phyloP scores from a whole-genome alignment of 2,113 vertebrate genomes.

The Butastur rufipennis region DNA sequence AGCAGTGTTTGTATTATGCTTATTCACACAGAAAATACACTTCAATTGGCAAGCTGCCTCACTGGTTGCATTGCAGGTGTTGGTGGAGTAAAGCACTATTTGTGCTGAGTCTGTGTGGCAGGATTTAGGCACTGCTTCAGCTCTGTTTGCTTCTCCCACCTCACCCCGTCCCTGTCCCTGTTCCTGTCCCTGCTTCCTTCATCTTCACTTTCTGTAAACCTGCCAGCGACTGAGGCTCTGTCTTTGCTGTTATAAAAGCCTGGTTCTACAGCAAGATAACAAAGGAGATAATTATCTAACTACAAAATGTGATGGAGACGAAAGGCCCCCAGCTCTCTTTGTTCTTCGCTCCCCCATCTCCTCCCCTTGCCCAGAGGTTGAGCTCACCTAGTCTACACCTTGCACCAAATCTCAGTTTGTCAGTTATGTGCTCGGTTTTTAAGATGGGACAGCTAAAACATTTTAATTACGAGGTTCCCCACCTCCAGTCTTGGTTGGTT shows the following conservation, averaged over 20 bases:
- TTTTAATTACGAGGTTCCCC: not conserved
- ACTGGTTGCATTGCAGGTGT: not conserved
- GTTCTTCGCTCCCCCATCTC: not conserved
- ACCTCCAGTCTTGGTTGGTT: not conserved
- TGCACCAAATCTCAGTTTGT: not conserved
- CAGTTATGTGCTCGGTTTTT: not conserved
- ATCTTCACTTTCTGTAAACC: not conserved
- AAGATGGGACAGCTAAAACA: not conserved
- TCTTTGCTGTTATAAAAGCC: not conserved
- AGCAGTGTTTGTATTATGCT: not conserved
- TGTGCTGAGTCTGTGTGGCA: not conserved
- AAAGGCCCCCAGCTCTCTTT: not conserved
- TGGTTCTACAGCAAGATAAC: not conserved
- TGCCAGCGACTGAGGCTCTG: not conserved
- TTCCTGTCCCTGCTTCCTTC: not conserved
- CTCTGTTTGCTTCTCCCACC: not conserved
- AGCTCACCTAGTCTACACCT: not conserved
- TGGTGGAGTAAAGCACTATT: not conserved
- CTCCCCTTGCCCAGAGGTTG: not conserved
- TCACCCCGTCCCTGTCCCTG: not conserved
- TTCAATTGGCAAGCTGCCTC: not conserved
- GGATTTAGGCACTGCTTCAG: not conserved
- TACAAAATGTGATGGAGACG: not conserved
- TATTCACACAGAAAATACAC: not conserved
- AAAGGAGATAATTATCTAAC: not conserved